Percentiles rank a stretch among this genome's conserved stretches.
phyloP scores from a whole-genome alignment of 2,888 invertebrate genomes.

The Nomada ruficornis region DNA sequence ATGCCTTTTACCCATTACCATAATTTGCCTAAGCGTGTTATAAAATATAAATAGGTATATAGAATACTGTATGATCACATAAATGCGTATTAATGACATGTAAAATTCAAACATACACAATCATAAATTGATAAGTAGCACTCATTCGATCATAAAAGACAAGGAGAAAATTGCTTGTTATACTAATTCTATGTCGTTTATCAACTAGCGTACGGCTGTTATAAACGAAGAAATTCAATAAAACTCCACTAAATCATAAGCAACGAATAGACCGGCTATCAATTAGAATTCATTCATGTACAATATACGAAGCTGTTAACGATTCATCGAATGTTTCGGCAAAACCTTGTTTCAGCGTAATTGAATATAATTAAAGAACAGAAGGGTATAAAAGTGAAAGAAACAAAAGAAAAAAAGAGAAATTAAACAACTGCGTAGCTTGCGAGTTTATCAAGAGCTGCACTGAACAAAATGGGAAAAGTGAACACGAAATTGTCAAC shows the following conservation, averaged over 20 bases:
- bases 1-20: not conserved
- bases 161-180: constrained; percentile 52
- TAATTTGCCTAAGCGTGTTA: constrained; percentile 29
- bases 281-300: constrained; percentile 46
- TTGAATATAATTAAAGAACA: constrained; percentile 32
- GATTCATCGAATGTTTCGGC: constrained; percentile 78
- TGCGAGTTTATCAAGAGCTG: constrained; percentile 65
- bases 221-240: constrained; percentile 50
- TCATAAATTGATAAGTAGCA: constrained; percentile 48
- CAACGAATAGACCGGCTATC: constrained; percentile 53
- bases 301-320: constrained; percentile 50
- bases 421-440: constrained; percentile 43
- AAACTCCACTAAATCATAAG: constrained; percentile 59
- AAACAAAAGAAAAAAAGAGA: not conserved
- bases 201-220: constrained; percentile 38
- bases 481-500: constrained; percentile 29
- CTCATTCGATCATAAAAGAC: constrained; percentile 55
- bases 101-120: constrained; percentile 53
- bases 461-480: constrained; percentile 54
- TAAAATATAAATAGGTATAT: constrained; percentile 32
- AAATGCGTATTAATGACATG: constrained; percentile 44
- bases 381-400: constrained; percentile 17
- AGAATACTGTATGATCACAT: constrained; percentile 29
- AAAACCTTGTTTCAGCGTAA: constrained; percentile 71
- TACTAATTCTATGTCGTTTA: constrained; percentile 50